Evolutionary conservation across 2,113 vertebrate species (phyloP).

Genomic region (Cygnus atratus): DNA sequence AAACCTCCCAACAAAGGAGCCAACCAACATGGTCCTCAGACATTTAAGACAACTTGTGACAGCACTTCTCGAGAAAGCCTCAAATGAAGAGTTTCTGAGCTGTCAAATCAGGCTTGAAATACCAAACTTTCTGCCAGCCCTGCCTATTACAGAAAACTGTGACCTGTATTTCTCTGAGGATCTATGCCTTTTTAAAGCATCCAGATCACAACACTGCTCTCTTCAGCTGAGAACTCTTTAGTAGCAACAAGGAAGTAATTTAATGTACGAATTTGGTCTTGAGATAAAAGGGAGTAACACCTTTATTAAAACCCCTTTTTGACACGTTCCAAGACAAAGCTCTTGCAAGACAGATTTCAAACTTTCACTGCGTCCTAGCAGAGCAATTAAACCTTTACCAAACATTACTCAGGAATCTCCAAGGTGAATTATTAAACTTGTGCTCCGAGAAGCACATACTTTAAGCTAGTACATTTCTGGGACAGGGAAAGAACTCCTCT

Average conservation of each 20-base stretch:
- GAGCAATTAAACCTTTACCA: not conserved
- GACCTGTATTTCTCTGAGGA: not conserved
- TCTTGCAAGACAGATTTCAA: not conserved
- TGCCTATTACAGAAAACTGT: not conserved
- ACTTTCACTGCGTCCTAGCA: not conserved
- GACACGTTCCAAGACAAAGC: not conserved
- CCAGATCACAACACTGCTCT: not conserved
- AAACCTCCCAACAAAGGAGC: not conserved
- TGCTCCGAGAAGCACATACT: not conserved
- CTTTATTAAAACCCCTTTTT: not conserved
- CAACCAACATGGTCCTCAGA: not conserved
- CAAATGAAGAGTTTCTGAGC: not conserved
- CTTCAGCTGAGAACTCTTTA: not conserved
- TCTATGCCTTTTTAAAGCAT: not conserved
- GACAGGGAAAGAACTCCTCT: not conserved
- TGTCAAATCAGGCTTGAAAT: not conserved
- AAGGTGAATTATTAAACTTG: not conserved
- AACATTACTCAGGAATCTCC: not conserved
- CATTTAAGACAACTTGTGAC: not conserved
- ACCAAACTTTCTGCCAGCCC: not conserved
- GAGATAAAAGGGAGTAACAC: not conserved
- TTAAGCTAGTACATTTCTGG: not conserved
- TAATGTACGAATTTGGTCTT: not conserved
- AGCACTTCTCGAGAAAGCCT: not conserved
- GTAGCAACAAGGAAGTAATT: not conserved